phyloP scores from a whole-genome alignment of 37 sponge, comb jelly and placozoan genomes.

The Trichoplax adhaerens region DNA sequence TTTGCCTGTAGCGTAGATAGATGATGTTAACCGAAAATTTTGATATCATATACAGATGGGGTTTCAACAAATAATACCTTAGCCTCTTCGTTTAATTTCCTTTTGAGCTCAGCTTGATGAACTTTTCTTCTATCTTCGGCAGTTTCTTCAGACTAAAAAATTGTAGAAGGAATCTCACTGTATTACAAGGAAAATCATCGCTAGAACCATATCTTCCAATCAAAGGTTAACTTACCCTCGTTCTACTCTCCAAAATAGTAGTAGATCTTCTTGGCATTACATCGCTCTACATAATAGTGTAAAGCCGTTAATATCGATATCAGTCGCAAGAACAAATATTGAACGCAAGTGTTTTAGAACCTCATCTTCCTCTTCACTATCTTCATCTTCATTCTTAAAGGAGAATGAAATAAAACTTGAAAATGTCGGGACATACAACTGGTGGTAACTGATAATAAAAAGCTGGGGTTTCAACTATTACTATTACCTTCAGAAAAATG shows the following conservation, averaged over 20 bases:
- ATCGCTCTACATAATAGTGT: not conserved
- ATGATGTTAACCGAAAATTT: too few species aligned
- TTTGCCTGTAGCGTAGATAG: too few species aligned
- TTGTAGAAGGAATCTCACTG: not conserved
- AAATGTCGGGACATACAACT: conserved; percentile 1
- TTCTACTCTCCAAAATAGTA: conserved; percentile 21
- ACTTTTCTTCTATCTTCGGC: conserved; percentile 68
- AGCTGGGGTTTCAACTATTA: conserved; percentile 1
- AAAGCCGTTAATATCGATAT: not conserved
- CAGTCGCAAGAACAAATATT: not conserved
- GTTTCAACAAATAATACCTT: conserved; percentile 10
- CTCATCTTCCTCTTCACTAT: conserved; percentile 23
- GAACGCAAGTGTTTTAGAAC: too few species aligned
- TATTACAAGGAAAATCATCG: not conserved
- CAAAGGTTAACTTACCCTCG: conserved; percentile 19
- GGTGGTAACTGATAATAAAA: not conserved
- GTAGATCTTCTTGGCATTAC: conserved; percentile 6
- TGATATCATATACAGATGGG: too few species aligned
- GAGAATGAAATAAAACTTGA: conserved; percentile 1
- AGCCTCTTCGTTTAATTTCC: conserved; percentile 76
- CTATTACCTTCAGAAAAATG: conserved; percentile 75
- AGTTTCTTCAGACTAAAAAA: conserved; percentile 35
- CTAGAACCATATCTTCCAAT: not conserved
- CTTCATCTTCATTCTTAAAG: conserved; percentile 35
- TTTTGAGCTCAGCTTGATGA: conserved; percentile 64